These are phyloP conservation scores for Darevskia nairensis DNA, from an alignment of 2,797 vertebrate genomes.

Conservation along the genomic window DNA sequence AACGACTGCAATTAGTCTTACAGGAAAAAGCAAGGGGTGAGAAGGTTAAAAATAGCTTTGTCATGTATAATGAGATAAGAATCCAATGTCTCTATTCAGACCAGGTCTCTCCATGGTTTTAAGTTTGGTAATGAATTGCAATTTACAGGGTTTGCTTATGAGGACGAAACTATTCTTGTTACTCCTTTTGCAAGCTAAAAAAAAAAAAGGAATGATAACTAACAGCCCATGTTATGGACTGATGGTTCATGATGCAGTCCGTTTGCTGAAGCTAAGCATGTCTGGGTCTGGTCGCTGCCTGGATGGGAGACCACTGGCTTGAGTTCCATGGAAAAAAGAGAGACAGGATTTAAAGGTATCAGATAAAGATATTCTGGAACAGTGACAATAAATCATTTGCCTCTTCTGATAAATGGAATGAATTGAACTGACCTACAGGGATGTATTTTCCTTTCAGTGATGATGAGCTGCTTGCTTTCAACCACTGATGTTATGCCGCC, in stretches of 20 bases:
- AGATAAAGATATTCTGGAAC: neutral
- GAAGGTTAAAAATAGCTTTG: no score
- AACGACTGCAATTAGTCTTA: no score
- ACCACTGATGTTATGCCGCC: neutral
- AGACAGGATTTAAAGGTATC: neutral
- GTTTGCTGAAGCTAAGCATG: neutral
- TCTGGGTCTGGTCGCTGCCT: neutral
- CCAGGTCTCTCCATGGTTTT: no score
- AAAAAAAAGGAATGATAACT: neutral
- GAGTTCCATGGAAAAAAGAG: neutral
- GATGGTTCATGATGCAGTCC: neutral
- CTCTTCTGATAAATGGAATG: neutral
- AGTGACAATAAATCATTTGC: neutral
- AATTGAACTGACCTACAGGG: neutral
- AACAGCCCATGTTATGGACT: neutral
- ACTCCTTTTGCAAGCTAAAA: neutral
- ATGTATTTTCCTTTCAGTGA: constrained; percentile 8
- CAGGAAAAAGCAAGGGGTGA: no score
- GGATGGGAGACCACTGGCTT: neutral
- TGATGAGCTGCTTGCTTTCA: neutral
- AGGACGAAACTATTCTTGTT: neutral
- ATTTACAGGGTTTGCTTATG: neutral
- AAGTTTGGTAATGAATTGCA: no score
- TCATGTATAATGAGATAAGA: no score
- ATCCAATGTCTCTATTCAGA: no score